Evolutionary conservation across 2,113 vertebrate species (phyloP), one percentile per base, ranked within the genome.

Genomic region (Chaetodon auriga): DNA sequence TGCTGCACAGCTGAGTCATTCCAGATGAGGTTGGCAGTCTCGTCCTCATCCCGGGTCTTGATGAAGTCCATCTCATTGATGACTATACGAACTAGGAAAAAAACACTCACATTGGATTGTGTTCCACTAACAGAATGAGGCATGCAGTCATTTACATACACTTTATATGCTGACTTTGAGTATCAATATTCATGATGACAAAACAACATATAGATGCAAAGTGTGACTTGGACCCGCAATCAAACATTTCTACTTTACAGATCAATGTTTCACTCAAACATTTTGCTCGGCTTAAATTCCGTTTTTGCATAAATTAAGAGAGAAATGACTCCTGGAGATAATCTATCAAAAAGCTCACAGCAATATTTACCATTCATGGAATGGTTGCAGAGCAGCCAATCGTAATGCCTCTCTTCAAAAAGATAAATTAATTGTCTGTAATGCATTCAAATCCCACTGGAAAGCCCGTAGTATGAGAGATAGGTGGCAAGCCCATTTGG

Each of bases 11-110:
- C 97, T 61, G 96, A 97, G 87, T 99, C 98, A 49, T 95, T 98
- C 98, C 98, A 99, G 89, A 99, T 98, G 65, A 99, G 97, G 92
- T 99, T 99, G 89, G 98, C 97, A 0, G 97, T 98, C 87, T 99
- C 97, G 84, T 99, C 97, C 16, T 99, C 97, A 81, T 99, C 98
- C 13, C 96, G 93, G 6, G 96, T 95, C 93, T 98, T 99, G 85
- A 97, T 93, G 93, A 97, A 99, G 75, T 94, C 96, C 95, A 97
- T 95, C 90, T 99, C 98, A 61, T 93, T 94, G 88, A 98, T 97
- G 51, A 95, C 97, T 49, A 97, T 86, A 62, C 98, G 98, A 87
- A 99, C 98, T 99, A 83, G 51, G 66, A 6, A 25, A 87, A 85
- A 89, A 85, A 72, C 49, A 61, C 6, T 79, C 54, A 63, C 1